Percentiles rank a stretch among this genome's conserved stretches.
Conservation (phyloP, 2,113 vertebrate genomes). For the Chlorodrepanis virens region DNA sequence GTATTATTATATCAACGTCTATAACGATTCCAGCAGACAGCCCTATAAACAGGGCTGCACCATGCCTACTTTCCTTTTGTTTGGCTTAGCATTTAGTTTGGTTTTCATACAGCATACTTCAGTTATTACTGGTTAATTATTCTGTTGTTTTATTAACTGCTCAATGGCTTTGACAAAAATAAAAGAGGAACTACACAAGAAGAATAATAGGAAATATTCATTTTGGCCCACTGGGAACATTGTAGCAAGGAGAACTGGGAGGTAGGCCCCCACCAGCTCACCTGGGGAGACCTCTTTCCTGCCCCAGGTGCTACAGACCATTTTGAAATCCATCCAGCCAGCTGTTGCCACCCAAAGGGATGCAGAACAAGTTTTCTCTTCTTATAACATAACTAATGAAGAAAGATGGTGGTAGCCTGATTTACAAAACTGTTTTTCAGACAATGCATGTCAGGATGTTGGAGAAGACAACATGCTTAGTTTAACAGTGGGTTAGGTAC, state of each 20-base stretch:
- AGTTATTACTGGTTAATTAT: constrained; percentile 43
- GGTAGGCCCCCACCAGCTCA: not conserved
- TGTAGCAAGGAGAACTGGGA: not conserved
- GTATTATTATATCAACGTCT: constrained; percentile 53
- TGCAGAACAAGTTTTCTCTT: not conserved
- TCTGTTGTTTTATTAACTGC: not conserved
- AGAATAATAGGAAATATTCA: not conserved
- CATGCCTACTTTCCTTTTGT: constrained; percentile 12
- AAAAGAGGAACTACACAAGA: not conserved
- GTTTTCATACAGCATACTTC: constrained; percentile 14
- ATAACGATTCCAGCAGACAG: constrained; percentile 46
- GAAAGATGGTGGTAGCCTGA: not conserved
- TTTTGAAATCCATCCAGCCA: not conserved
- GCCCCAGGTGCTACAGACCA: not conserved
- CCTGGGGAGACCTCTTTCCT: not conserved
- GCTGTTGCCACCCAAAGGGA: not conserved
- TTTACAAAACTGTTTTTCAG: not conserved
- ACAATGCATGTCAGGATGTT: not conserved
- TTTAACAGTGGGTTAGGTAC: not conserved
- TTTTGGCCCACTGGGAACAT: not conserved
- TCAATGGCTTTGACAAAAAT: constrained; percentile 20
- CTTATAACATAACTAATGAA: not conserved
- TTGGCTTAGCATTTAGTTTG: constrained; percentile 43
- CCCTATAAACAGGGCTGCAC: constrained; percentile 39
- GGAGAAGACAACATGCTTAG: not conserved